Conservation (phyloP, 2,888 invertebrate genomes). For the Rhamnusium bicolor region DNA sequence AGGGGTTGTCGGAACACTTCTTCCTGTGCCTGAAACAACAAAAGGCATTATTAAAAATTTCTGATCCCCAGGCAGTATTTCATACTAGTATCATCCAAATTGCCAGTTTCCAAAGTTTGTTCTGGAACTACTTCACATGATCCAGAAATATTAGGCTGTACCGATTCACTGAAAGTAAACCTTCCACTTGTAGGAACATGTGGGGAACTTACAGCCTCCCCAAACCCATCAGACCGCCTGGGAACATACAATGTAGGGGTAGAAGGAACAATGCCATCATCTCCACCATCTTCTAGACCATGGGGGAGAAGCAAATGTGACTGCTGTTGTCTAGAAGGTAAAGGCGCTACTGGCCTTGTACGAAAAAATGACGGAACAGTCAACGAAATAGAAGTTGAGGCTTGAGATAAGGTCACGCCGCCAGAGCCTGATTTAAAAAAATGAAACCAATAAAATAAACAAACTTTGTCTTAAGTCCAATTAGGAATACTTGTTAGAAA, state of each 20-base stretch:
- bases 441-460: constrained; percentile 23
- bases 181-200: constrained; percentile 78
- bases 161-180: constrained; percentile 78
- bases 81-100: constrained; percentile 68
- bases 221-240: constrained; percentile 88
- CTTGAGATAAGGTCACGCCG: constrained; percentile 64
- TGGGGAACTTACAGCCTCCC: constrained; percentile 94
- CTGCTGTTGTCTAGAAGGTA: constrained; percentile 71
- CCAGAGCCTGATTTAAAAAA: constrained; percentile 54
- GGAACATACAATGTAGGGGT: constrained; percentile 91
- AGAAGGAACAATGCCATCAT: constrained; percentile 88
- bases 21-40: constrained; percentile 73
- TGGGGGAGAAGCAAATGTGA: constrained; percentile 72
- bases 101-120: constrained; percentile 65
- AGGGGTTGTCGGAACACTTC: constrained; percentile 81
- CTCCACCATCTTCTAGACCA: constrained; percentile 78
- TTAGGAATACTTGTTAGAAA: constrained; percentile 14
- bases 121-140: constrained; percentile 65
- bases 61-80: constrained; percentile 43
- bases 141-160: constrained; percentile 56
- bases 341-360: constrained; percentile 73
- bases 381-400: constrained; percentile 65
- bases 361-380: constrained; percentile 73
- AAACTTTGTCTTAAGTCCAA: not conserved
- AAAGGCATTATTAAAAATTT: constrained; percentile 47